Evolutionary conservation across 2,797 vertebrate genomes (phyloP).

Genomic region (Mionectes olivaceus): DNA sequence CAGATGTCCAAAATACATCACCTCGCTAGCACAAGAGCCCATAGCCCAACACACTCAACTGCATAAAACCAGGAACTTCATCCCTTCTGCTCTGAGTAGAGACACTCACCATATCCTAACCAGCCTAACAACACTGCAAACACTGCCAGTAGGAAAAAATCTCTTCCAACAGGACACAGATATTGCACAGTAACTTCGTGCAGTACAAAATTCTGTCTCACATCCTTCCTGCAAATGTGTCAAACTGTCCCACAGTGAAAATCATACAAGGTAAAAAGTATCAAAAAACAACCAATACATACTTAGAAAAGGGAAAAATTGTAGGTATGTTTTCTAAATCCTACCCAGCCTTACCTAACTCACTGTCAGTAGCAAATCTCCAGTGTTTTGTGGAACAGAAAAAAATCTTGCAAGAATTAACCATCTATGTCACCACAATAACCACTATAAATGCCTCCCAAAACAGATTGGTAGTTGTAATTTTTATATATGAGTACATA

Average conservation of each 20-base stretch:
- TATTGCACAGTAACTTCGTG: neutral
- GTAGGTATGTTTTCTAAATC: neutral
- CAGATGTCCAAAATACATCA: accelerated
- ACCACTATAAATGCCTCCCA: neutral
- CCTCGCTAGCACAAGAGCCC: neutral
- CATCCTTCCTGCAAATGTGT: accelerated
- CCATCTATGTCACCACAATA: neutral
- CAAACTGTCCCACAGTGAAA: neutral
- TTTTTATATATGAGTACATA: neutral
- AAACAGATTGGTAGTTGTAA: neutral
- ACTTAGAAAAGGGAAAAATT: neutral
- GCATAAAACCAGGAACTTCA: neutral
- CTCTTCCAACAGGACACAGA: neutral
- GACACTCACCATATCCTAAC: neutral
- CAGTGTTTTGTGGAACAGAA: neutral
- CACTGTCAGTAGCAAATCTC: neutral
- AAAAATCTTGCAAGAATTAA: neutral
- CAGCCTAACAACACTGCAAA: neutral
- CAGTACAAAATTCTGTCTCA: neutral
- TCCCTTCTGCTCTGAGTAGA: neutral
- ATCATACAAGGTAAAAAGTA: neutral
- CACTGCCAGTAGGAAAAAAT: neutral
- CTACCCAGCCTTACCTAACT: neutral
- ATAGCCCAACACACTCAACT: neutral
- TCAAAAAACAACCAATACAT: neutral